Base-by-base conservation (phyloP, 2,797 vertebrate species). In the Pyrocephalus nanus region DNA sequence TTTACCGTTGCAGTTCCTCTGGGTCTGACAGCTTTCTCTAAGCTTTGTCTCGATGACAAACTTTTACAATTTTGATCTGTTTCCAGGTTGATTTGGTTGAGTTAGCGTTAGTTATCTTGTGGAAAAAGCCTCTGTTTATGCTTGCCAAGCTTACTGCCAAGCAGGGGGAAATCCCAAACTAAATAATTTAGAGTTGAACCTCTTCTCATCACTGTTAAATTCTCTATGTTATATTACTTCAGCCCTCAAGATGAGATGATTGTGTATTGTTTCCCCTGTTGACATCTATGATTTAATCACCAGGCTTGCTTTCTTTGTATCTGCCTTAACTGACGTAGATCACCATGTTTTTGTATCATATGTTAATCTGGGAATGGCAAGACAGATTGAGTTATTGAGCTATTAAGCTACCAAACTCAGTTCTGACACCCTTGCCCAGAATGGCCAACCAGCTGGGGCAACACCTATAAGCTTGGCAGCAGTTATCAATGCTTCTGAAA, bases 381-480 rank as follows among this genome's bases (percentile, higher is more conserved):
- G 53, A 83, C 2, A 34, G 84, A 74, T 38, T 40, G 40, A 40
- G 40, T 40, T 40, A 40, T 14, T 40, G 40, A 40, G 40, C 15
- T 42, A 15, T 42, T 42, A 42, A 40, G 40, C 15, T 42, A 82
- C 57, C 93, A 93, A 75, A 77, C 7, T 10, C 7, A 27, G 23
- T 79, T 86, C 78, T 77, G 55, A 76, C 21, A 88, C 19, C 22
- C 8, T 38, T 81, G 26, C 32, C 58, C 23, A 32, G 50, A 74
- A 48, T 10, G 32, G 74, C 48, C 74, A 91, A n/a, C 73, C 48
- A 89, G 58, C 67, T 76, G 67, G 40, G 80, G 51, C 51, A 92
- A 85, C 48, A 92, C 67, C 81, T 92, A 78, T 55, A 91, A 87
- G 60, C 40, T 16, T 93, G 77, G 87, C 91, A 91, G 77, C n/a